These are phyloP conservation scores for Montipora capitata DNA, from an alignment of 92 coral and sea anemone species.

Conservation along the genomic window DNA sequence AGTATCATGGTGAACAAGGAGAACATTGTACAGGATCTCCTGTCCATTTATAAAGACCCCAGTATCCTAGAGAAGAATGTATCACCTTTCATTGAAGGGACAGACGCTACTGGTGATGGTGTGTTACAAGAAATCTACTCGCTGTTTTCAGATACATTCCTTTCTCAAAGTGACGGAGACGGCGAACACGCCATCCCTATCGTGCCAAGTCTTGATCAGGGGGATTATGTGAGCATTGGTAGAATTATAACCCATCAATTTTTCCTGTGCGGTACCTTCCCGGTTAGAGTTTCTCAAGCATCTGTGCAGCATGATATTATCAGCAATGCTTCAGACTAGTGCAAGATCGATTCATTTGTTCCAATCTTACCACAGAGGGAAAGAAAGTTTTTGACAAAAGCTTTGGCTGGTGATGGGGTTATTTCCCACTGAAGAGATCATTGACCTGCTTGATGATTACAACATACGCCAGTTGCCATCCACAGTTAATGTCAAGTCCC, in stretches of 20 bases:
- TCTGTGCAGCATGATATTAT: constrained; percentile 56
- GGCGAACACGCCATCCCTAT: constrained; percentile 58
- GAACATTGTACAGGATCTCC: constrained; percentile 53
- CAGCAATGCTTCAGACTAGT: constrained; percentile 55
- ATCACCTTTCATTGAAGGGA: constrained; percentile 48
- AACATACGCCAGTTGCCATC: constrained; percentile 20
- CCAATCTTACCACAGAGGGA: constrained; percentile 45
- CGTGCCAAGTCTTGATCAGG: constrained; percentile 40
- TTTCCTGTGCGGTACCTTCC: constrained; percentile 67
- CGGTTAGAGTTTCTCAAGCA: constrained; percentile 64
- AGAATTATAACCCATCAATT: constrained; percentile 75
- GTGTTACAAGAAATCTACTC: constrained; percentile 71
- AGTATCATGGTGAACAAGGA: constrained; percentile 48
- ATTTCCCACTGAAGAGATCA: constrained; percentile 39
- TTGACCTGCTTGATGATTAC: constrained; percentile 61
- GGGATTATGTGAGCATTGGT: constrained; percentile 64
- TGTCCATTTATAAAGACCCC: constrained; percentile 54
- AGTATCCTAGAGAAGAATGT: constrained; percentile 43
- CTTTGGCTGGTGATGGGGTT: constrained; percentile 29
- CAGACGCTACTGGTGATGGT: constrained; percentile 55
- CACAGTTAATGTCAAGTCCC: constrained; percentile 18
- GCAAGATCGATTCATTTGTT: constrained; percentile 56
- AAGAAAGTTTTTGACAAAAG: too few relatives aligned
- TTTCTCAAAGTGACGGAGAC: constrained; percentile 55
- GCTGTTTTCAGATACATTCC: constrained; percentile 60